Conservation (phyloP, 2,888 invertebrate genomes). For the Hylaea fasciaria region DNA sequence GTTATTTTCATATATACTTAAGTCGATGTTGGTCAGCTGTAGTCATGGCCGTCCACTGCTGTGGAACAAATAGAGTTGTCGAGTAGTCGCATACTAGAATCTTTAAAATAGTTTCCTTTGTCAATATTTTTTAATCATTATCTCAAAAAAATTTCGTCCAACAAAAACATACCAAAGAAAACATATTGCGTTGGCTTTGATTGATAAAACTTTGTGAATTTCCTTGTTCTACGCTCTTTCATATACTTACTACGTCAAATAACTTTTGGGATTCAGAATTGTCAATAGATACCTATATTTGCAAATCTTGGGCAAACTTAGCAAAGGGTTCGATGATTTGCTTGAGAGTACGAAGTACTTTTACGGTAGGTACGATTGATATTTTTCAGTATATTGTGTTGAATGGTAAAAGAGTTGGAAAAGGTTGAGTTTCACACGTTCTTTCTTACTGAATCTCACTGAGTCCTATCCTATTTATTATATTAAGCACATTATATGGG, state of each 20-base stretch:
- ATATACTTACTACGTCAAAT: constrained; percentile 55
- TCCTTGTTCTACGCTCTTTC: constrained; percentile 55
- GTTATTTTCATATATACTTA: no score
- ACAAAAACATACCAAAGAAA: constrained; percentile 7
- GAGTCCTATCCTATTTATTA: no score
- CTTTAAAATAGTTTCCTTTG: no score
- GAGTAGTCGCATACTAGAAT: no score
- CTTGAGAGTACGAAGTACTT: constrained; percentile 9
- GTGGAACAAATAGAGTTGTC: no score
- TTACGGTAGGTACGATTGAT: no score
- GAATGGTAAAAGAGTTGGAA: neutral
- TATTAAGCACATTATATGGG: no score
- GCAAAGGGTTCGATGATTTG: constrained; percentile 28
- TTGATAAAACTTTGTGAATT: constrained; percentile 55
- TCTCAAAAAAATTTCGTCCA: neutral
- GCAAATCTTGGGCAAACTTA: constrained; percentile 35
- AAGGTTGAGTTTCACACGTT: neutral
- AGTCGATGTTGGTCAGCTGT: no score
- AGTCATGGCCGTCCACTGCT: no score
- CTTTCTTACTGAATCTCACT: no score
- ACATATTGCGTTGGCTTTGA: constrained; percentile 41
- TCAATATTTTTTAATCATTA: neutral
- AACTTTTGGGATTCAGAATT: constrained; percentile 59
- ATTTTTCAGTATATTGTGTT: neutral
- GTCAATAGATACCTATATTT: constrained; percentile 52